Evolutionary conservation across 2,113 vertebrate species (phyloP), one percentile per base, ranked within the genome.

Genomic region (Sigmodon hispidus): DNA sequence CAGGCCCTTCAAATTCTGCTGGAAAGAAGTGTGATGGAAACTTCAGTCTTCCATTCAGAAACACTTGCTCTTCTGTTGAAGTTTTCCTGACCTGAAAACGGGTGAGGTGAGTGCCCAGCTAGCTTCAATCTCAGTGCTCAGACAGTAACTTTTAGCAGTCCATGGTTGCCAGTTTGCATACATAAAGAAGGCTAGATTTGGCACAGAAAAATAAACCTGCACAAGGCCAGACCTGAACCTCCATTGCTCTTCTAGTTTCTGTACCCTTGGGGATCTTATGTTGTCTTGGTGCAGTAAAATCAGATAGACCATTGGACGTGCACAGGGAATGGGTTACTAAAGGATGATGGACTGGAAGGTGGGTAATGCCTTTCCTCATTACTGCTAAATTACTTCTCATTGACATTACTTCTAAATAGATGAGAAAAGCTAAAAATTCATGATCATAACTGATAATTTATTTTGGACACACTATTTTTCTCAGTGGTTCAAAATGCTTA

Each of bases 401-500:
- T 91, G 65, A 3, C 11, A 86, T 81, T 90, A 70, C 43, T 94
- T 40, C 21, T 63, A 59, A 75, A 89, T 24, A 91, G 65, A 0
- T 36, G 70, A 52, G 1, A 70, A 70, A 84, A 57, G 70, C 22
- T 65, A 59, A 79, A 91, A 94, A 89, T 87, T 45, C 13, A 84
- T 40, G 72, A 94, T 50, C 48, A 73, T 6, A 79, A 16, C 6
- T 50, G 15, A 75, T 61, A 67, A 9, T 61, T 48, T 73, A 76
- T 24, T 69, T 92, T 12, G 83, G n/a, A 84, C 55, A 52, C 43
- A 65, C 26, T 87, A 57, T 31, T 94, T 55, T 76, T 94, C 40
- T 93, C 50, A 55, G 7, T 80, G 48, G 16, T 69, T 91, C 40
- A 91, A 79, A 86, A 94, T 16, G 52, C n/a, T 86, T 87, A n/a